These are phyloP conservation scores for Trogon surrucura DNA, from an alignment of 2,113 vertebrate species.

Conservation along the genomic window DNA sequence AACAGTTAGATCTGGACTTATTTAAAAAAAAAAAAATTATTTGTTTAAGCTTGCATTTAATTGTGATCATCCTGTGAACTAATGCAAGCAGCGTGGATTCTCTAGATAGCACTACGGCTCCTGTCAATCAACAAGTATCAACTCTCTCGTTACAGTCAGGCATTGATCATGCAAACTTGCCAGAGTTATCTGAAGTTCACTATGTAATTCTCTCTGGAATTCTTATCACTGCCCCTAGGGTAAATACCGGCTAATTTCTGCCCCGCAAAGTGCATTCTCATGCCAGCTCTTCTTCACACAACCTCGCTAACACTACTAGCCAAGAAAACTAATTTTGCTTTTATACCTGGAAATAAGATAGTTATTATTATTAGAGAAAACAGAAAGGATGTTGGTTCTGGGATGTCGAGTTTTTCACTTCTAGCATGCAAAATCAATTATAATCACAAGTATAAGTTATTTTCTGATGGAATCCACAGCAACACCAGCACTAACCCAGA, in stretches of 20 bases:
- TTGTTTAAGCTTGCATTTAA: not conserved
- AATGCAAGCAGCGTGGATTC: not conserved
- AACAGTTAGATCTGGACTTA: not conserved
- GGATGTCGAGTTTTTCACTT: not conserved
- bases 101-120: not conserved
- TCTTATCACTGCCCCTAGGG: not conserved
- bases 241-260: not conserved
- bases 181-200: not conserved
- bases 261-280: not conserved
- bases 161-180: not conserved
- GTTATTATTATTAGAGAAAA: not conserved
- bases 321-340: not conserved
- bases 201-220: not conserved
- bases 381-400: not conserved
- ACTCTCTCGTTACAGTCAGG: not conserved
- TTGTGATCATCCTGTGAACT: not conserved
- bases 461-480: not conserved
- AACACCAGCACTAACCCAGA: not conserved
- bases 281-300: not conserved
- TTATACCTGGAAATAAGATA: not conserved
- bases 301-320: rapidly evolving
- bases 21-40: no score
- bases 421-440: not conserved
- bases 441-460: not conserved
- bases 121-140: not conserved